Conservation (phyloP, 92 coral and sea anemone genomes). For the Hydrozoanthus gracilis region DNA sequence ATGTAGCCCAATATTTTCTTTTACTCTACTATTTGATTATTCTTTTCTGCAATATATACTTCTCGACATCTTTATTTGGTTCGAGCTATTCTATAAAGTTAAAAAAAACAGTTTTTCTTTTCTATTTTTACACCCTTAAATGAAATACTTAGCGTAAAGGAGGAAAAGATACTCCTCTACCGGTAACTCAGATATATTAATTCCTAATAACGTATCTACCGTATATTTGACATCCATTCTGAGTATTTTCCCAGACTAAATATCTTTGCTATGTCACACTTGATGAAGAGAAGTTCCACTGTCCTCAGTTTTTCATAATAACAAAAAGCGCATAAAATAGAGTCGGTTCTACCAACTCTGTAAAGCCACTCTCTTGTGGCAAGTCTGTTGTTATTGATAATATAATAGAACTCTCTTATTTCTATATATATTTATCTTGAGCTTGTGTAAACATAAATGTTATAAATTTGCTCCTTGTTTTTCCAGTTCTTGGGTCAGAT, state of each 20-base stretch:
- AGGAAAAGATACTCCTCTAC: constrained; percentile 19
- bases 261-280: constrained; percentile 10
- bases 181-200: constrained; percentile 1
- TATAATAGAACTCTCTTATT: constrained; percentile 11
- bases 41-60: not conserved
- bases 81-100: not conserved
- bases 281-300: not conserved
- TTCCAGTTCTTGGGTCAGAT: not conserved
- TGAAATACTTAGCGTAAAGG: constrained; percentile 12
- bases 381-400: not conserved
- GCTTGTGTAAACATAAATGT: constrained; percentile 18
- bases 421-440: not conserved
- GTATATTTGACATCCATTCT: constrained; percentile 22
- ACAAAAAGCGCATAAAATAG: constrained; percentile 2
- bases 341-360: not conserved
- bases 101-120: not conserved
- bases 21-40: constrained; percentile 2
- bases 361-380: not conserved
- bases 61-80: constrained; percentile 1
- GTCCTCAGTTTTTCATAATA: constrained; percentile 10
- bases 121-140: not conserved
- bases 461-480: not conserved
- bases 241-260: constrained; percentile 11
- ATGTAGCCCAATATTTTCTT: constrained; percentile 5
- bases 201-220: not conserved